Base-by-base conservation (phyloP, 2,888 invertebrate species). In the Rutpela maculata region DNA sequence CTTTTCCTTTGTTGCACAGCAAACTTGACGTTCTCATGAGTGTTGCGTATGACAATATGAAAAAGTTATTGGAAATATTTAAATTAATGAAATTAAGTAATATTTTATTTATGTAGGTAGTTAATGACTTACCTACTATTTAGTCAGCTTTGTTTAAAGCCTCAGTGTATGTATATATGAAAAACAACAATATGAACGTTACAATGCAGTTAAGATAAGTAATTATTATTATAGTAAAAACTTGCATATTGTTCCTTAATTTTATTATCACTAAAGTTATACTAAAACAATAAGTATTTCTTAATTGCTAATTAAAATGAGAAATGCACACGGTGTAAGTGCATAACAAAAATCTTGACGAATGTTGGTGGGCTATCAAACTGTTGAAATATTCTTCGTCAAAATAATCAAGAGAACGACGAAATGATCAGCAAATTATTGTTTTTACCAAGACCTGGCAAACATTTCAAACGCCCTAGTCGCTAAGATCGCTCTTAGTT, bases 191-290 rank as follows among this genome's bases (percentile, higher is more conserved):
- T n/a, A 17, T 57, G n/a, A 31, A 60, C 19, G 15, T 9, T 38
- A 59, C 43, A 38, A 19, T 57, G 65, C 65, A 57, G 59, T 55
- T 19, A 12, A 60, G 15, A 18, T 70, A 43, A 43, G 43, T 70
- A 60, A 70, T 60, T 70, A 62, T 60, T 70, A 60, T 70, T 59
- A 17, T n/a, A 17, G 22, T 38, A 70, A 70, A 70, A 70, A 43
- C n/a, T 31, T 38, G 10, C 18, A 59, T 19, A 22, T 12, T 18
- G 38, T 17, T n/a, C 19, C 12, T 19, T n/a, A 62, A 65, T 65
- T 65, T 65, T 65, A 38, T 31, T 10, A 31, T 18, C 62, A 63
- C 15, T 63, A 63, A 63, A 35, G 17, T n/a, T 22, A 59, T 59
- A 59, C 3, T 50, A 22, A 26, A 17, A 22, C 15, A 56, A 26